phyloP scores from a whole-genome alignment of 30 jellyfish, hydroid and myxozoan genomes.

The Turritopsis dohrnii region DNA sequence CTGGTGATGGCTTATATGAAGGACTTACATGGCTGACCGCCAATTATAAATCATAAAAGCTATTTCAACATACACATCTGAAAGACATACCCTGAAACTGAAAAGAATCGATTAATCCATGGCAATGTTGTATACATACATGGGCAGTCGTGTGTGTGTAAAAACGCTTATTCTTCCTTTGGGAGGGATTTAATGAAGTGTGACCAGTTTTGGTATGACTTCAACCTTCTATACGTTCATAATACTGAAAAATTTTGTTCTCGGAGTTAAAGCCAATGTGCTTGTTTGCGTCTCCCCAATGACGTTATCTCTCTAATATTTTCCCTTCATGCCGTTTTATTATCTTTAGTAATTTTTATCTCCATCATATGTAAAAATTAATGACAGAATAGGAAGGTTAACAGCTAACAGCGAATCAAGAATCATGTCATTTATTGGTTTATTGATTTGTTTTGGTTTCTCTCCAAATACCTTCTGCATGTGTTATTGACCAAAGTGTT shows the following conservation, averaged over 20 bases:
- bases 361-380: background rate
- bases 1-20: conserved; percentile 99
- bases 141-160: background rate
- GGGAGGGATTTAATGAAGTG: background rate
- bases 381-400: no score
- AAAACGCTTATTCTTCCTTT: background rate
- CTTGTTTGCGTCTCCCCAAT: background rate
- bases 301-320: background rate
- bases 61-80: conserved; percentile 1
- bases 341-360: background rate
- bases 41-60: conserved; percentile 76
- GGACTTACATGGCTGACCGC: conserved; percentile 99
- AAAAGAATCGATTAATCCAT: background rate
- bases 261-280: background rate
- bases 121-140: background rate
- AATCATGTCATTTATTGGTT: no score
- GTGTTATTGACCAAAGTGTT: no score
- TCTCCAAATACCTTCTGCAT: no score
- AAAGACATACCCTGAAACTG: background rate
- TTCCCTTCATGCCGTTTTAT: background rate
- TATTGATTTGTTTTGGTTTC: no score
- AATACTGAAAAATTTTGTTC: background rate
- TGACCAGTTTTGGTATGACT: background rate
- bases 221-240: background rate
- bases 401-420: no score